Evolutionary conservation across 2,113 vertebrate genomes (phyloP).

Genomic region (Bubo bubo): DNA sequence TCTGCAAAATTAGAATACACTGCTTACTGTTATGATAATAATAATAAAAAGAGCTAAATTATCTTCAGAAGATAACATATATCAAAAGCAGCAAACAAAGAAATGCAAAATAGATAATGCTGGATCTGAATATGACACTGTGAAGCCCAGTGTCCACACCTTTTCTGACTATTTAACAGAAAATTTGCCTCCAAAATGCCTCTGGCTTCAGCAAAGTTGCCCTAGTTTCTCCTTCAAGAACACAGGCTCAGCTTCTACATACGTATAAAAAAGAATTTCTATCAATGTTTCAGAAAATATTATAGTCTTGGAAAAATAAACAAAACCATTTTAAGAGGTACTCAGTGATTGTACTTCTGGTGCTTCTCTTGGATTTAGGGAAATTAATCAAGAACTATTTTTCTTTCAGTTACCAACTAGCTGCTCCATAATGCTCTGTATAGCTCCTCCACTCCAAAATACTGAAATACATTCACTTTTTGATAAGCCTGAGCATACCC

Average conservation of each 20-base stretch:
- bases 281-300: not conserved
- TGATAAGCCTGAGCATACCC: not conserved
- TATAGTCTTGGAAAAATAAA: not conserved
- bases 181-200: not conserved
- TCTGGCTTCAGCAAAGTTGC: not conserved
- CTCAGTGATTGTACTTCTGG: not conserved
- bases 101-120: not conserved
- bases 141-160: not conserved
- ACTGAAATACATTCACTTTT: not conserved
- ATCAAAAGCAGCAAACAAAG: not conserved
- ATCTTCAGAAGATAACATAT: not conserved
- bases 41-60: not conserved
- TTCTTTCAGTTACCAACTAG: not conserved
- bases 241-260: not conserved
- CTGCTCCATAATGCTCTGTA: not conserved
- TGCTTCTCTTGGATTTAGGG: not conserved
- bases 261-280: rapidly evolving
- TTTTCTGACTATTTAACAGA: not conserved
- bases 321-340: not conserved
- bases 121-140: not conserved
- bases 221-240: not conserved
- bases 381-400: not conserved
- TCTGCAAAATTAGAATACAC: not conserved
- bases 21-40: not conserved
- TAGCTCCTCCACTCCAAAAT: not conserved